A percentile compares a stretch with the other conserved stretches of the same genome.
Conservation (phyloP, 2,888 invertebrate genomes). For the Fissipunctia ypsillon region DNA sequence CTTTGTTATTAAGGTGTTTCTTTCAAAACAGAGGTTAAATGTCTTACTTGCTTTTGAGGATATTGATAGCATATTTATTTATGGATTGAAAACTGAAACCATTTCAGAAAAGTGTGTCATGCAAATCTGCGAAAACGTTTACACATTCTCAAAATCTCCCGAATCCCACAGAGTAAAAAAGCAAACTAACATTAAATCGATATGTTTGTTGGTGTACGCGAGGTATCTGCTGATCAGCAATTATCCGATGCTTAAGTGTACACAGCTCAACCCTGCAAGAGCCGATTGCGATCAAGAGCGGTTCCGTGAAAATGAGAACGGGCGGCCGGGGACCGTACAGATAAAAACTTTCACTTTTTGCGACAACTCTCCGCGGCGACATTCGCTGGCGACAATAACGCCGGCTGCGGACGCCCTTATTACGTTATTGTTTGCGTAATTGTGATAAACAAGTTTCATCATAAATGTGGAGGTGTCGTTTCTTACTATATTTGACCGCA, state of each 20-base stretch:
- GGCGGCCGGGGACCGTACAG: slow-evolving; percentile 83
- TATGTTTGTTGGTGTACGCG: slow-evolving; percentile 51
- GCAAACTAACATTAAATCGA: slow-evolving; percentile 59
- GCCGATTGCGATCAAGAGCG: slow-evolving; percentile 85
- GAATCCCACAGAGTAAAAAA: slow-evolving; percentile 13
- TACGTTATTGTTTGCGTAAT: slow-evolving; percentile 84
- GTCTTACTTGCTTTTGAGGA: no score
- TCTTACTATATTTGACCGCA: slow-evolving; percentile 55
- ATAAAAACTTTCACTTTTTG: slow-evolving; percentile 90
- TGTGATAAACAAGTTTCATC: slow-evolving; percentile 81
- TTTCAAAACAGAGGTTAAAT: no score
- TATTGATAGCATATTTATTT: not conserved
- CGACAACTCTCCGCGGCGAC: slow-evolving; percentile 84
- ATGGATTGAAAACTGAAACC: not conserved
- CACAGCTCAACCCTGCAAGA: slow-evolving; percentile 76
- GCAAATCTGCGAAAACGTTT: slow-evolving; percentile 2
- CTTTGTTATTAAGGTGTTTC: slow-evolving; percentile 6
- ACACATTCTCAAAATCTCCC: not conserved
- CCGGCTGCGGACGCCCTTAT: slow-evolving; percentile 83
- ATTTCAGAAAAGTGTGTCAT: not conserved
- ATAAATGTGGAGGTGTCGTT: slow-evolving; percentile 69
- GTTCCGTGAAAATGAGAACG: slow-evolving; percentile 86
- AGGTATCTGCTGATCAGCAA: slow-evolving; percentile 74
- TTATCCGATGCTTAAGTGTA: slow-evolving; percentile 73
- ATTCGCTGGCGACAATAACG: slow-evolving; percentile 83